Percentiles rank a stretch among this genome's conserved stretches.
phyloP scores from a whole-genome alignment of 2,113 vertebrate species.

The Nycticryphes semicollaris region DNA sequence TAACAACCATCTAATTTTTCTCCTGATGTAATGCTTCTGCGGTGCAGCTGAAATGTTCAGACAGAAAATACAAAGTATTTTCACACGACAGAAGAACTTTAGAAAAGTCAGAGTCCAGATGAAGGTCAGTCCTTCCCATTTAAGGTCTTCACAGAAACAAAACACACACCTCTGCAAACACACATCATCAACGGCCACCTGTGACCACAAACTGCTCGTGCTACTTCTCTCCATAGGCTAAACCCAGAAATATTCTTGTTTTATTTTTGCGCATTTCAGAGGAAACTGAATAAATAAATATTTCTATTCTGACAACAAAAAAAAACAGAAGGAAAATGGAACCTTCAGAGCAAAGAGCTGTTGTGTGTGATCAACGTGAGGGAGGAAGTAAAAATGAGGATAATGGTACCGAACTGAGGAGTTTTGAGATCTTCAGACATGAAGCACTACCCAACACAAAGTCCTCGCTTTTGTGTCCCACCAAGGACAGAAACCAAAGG shows the following conservation, averaged over 20 bases:
- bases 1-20: neutral
- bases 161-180: neutral
- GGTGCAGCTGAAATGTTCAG: neutral
- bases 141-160: neutral
- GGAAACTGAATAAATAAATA: neutral
- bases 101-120: neutral
- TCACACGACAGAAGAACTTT: neutral
- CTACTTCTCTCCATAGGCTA: neutral
- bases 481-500: neutral
- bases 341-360: neutral
- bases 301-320: neutral
- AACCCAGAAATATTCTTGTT: neutral
- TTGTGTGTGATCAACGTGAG: fast-evolving
- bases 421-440: neutral
- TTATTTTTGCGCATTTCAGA: neutral
- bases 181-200: too few relatives aligned
- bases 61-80: neutral
- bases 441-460: neutral
- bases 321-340: neutral
- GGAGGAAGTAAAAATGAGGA: neutral
- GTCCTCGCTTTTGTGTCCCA: neutral
- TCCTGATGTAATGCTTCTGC: neutral
- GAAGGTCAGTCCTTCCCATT: neutral
- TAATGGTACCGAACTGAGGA: neutral
- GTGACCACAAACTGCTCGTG: neutral